Evolutionary conservation across 2,113 vertebrate species (phyloP).

Genomic region (Nannospalax galili): DNA sequence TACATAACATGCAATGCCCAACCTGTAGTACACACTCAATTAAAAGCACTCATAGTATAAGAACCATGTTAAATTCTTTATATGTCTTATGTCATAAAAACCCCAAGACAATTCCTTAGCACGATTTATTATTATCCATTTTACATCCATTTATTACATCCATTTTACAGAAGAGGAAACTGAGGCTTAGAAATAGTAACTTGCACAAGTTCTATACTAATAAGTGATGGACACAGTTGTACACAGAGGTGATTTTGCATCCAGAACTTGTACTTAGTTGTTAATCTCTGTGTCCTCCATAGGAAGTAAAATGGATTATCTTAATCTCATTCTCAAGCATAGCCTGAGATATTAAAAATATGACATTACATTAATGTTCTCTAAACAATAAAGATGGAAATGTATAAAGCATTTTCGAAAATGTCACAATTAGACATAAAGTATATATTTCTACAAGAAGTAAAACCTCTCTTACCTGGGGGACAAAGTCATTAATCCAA

Average conservation of each 20-base stretch:
- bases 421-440: background rate
- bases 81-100: background rate
- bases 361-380: background rate
- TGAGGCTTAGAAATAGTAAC: background rate
- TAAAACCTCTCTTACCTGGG: background rate
- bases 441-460: constrained; percentile 29
- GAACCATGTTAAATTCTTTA: background rate
- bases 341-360: background rate
- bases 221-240: background rate
- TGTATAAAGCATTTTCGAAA: background rate
- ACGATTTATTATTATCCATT: background rate
- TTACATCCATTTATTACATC: no score
- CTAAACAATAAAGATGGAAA: background rate
- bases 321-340: background rate
- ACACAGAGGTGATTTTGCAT: background rate
- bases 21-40: background rate
- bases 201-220: background rate
- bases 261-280: background rate
- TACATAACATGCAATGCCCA: background rate
- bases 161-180: background rate
- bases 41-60: background rate
- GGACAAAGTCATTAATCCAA: background rate
- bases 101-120: background rate
- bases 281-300: background rate
- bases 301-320: background rate